Evolutionary conservation across 2,797 vertebrate species (phyloP).

Genomic region (Leptodactylus fallax): DNA sequence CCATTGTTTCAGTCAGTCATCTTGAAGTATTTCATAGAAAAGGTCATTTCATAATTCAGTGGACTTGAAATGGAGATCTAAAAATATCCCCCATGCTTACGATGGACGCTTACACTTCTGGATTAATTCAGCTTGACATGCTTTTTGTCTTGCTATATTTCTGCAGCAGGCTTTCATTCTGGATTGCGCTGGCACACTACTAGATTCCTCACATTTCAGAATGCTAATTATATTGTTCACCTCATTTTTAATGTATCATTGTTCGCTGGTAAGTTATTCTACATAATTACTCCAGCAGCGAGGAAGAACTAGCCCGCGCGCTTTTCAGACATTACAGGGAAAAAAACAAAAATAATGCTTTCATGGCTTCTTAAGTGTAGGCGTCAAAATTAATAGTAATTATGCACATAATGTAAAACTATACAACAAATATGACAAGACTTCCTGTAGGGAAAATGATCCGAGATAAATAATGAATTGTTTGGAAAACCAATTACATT

Average conservation of each 20-base stretch:
- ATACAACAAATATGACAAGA: slow-evolving; percentile 58
- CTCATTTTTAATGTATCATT: slow-evolving; percentile 61
- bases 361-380: slow-evolving; percentile 54
- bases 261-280: slow-evolving; percentile 58
- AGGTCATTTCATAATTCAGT: slow-evolving; percentile 56
- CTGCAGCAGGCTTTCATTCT: slow-evolving; percentile 16
- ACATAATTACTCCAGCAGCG: slow-evolving; percentile 61
- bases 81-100: slow-evolving; percentile 32
- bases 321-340: slow-evolving; percentile 55
- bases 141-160: slow-evolving; percentile 45
- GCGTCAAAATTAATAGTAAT: slow-evolving; percentile 61
- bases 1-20: slow-evolving; percentile 26
- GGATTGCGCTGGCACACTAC: slow-evolving; percentile 31
- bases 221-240: slow-evolving; percentile 60
- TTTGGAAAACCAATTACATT: slow-evolving; percentile 49
- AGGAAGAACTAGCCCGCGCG: slow-evolving; percentile 53
- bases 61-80: slow-evolving; percentile 37
- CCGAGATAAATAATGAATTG: slow-evolving; percentile 57
- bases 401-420: slow-evolving; percentile 55
- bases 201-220: slow-evolving; percentile 47
- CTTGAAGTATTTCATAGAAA: slow-evolving; percentile 40
- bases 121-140: slow-evolving; percentile 53
- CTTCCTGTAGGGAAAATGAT: slow-evolving; percentile 53
- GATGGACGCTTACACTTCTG: slow-evolving; percentile 26
- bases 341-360: slow-evolving; percentile 57